Conservation (phyloP, 2,797 vertebrate genomes). For the Muraenolepis orangiensis region DNA sequence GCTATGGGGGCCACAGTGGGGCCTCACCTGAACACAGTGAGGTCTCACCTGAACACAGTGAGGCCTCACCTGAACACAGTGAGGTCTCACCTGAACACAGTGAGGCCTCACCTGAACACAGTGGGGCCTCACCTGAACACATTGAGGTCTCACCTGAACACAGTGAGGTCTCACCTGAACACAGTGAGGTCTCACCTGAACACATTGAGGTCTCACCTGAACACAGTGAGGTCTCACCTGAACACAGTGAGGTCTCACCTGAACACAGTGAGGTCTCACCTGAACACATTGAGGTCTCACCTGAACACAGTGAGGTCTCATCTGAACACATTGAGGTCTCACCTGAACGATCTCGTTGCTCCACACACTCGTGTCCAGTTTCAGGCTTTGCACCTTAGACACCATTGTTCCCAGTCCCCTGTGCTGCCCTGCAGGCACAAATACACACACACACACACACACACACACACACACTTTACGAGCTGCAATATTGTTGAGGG, state of each 20-base stretch:
- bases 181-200: neutral
- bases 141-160: too few species aligned
- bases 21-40: neutral
- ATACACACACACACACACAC: constrained; percentile 30
- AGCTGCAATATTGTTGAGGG: neutral
- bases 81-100: neutral
- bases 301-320: neutral
- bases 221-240: neutral
- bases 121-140: neutral
- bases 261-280: neutral
- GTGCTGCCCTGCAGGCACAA: constrained; percentile 82
- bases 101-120: neutral
- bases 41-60: neutral
- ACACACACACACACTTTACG: constrained; percentile 25
- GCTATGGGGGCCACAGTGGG: neutral
- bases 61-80: neutral
- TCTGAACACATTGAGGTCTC: too few species aligned
- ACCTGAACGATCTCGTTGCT: constrained; percentile 99
- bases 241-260: neutral
- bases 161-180: neutral
- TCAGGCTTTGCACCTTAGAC: constrained; percentile 96
- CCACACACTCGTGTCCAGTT: constrained; percentile 95
- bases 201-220: too few species aligned
- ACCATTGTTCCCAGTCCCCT: constrained; percentile 89
- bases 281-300: too few species aligned